phyloP scores from a whole-genome alignment of 2,113 vertebrate species.

The Thamnaconus septentrionalis region DNA sequence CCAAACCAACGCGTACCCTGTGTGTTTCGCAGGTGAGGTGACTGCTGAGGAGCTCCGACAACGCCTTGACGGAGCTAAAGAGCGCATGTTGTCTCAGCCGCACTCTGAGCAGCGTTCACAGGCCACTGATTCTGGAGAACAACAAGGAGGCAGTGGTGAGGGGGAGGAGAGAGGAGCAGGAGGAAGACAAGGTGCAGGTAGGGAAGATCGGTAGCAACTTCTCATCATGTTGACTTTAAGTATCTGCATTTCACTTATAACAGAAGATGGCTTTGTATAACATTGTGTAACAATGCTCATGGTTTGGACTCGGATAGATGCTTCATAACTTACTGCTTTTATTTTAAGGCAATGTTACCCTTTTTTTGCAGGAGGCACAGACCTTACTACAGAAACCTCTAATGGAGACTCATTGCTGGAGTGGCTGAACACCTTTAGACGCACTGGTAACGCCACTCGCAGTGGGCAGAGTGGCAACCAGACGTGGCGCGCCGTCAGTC shows the following conservation, averaged over 20 bases:
- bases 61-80: conserved; percentile 87
- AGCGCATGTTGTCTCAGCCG: conserved; percentile 82
- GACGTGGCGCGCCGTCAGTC: conserved; percentile 93
- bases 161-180: conserved; percentile 47
- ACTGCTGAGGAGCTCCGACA: conserved; percentile 92
- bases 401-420: conserved; percentile 88
- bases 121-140: conserved; percentile 71
- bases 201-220: not conserved
- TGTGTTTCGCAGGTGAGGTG: conserved; percentile 83
- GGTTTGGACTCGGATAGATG: not conserved
- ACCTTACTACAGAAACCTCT: conserved; percentile 79
- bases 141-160: conserved; percentile 70
- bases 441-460: conserved; percentile 88
- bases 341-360: conserved; percentile 3
- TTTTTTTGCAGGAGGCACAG: conserved; percentile 77
- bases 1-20: too few relatives aligned
- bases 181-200: conserved; percentile 59
- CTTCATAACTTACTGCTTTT: not conserved
- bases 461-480: conserved; percentile 95
- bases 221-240: not conserved
- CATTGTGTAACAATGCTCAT: not conserved
- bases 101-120: conserved; percentile 67
- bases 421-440: conserved; percentile 90
- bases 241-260: conserved; percentile 1
- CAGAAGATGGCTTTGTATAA: not conserved